Percentiles rank a stretch among this genome's conserved stretches.
Evolutionary conservation across 2,797 vertebrate species (phyloP).

Genomic region (Leptodactylus fallax): DNA sequence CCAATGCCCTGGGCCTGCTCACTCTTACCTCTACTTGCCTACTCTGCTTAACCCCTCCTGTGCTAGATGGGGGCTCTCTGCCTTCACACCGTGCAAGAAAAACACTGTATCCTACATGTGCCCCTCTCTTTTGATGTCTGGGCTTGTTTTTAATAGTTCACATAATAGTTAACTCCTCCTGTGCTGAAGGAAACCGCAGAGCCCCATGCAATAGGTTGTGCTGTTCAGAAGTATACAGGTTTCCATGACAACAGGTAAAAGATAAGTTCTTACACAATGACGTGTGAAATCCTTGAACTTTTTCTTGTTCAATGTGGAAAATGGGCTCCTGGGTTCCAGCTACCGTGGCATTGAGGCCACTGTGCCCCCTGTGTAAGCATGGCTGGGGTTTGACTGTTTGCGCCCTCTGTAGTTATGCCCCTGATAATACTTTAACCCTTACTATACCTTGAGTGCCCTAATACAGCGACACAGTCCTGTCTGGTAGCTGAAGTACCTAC

Average conservation of each 20-base stretch:
- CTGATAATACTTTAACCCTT: not conserved
- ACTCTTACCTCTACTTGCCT: constrained; percentile 51
- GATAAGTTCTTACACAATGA: not conserved
- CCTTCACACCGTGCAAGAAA: constrained; percentile 15
- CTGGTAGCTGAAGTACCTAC: not conserved
- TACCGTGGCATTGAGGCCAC: not conserved
- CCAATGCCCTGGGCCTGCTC: constrained; percentile 62
- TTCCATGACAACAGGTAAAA: not conserved
- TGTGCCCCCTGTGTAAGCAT: not conserved
- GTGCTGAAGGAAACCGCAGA: not conserved
- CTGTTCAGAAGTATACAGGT: not conserved
- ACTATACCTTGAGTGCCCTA: constrained; percentile 22
- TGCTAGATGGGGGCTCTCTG: not conserved
- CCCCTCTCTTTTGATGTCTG: not conserved
- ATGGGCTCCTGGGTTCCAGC: not conserved
- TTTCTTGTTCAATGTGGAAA: not conserved
- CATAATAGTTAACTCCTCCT: constrained; percentile 26
- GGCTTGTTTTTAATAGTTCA: constrained; percentile 20
- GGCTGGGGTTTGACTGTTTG: not conserved
- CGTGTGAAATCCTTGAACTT: not conserved
- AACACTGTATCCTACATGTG: constrained; percentile 24
- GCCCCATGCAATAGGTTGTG: not conserved
- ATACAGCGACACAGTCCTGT: not conserved
- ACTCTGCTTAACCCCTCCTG: constrained; percentile 33
- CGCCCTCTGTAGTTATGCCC: not conserved